Base-by-base conservation (phyloP, 2,888 invertebrate species). In the Adelognathus sp. region DNA sequence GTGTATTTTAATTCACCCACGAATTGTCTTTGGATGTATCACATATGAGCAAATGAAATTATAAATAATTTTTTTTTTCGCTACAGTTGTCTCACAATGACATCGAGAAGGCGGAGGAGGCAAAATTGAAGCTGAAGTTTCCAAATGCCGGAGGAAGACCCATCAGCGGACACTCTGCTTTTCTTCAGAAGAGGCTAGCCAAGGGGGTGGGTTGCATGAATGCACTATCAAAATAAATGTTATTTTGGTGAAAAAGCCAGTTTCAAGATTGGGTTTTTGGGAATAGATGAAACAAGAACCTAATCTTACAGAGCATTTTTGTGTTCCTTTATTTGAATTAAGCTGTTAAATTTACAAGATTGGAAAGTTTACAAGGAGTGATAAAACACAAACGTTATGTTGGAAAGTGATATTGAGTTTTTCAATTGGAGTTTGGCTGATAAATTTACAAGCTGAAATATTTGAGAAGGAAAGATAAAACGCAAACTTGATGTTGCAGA, bases 91-190 rank as follows among this genome's bases (percentile, higher is more conserved):
- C 92, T 41, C 91, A 93, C 4, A 94, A 96, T 88, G 97, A 97
- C 87, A 92, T 97, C 87, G 97, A 97, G 88, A 97, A 97, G 89
- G 91, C 96, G 76, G 98, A 98, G 92, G 98, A 98, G 92, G 98
- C 96, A 50, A 98, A 98, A 91, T 92, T 99, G 24, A 97, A 97
- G 92, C 96, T 97, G 0, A 98, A 98, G 92, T 98, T 97, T 92
- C 97, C 97, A 67, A 94, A 94, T 91, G 94, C 95, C 46, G 93
- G 94, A 86, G 93, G 95, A 6, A 93, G 94, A 81, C 92, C 94
- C 54, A 93, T 94, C 63, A 94, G 95, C 54, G 97, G 97, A 3
- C 97, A 97, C 91, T 98, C 98, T 2, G 97, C 97, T 24, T 97
- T 99, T 89, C 92, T 99, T 82, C 98, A 98, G 90, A 99, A 98